Evolutionary conservation across 2,888 invertebrate genomes (phyloP).

Genomic region (Rhodophaea formosa): DNA sequence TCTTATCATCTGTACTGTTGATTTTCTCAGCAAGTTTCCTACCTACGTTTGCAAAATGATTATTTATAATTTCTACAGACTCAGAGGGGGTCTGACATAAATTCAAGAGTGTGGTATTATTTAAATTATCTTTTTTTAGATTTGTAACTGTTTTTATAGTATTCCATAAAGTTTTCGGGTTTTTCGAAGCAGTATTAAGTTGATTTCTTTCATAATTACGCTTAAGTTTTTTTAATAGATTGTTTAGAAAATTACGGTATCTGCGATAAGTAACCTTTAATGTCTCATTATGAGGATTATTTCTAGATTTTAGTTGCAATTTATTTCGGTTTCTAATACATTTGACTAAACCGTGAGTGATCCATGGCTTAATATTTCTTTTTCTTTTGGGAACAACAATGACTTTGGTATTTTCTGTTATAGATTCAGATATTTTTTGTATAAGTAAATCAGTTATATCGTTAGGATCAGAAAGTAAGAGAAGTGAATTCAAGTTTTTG

Average conservation of each 20-base stretch:
- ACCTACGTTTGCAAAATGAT: no score
- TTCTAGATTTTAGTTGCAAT: not conserved
- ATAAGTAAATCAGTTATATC: not conserved
- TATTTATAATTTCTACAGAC: not conserved
- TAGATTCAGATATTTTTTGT: not conserved
- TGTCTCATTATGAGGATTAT: slow-evolving; percentile 2
- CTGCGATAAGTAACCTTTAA: slow-evolving; percentile 7
- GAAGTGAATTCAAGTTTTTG: not conserved
- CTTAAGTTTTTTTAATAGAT: slow-evolving; percentile 13
- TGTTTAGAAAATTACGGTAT: slow-evolving; percentile 11
- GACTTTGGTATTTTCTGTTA: not conserved
- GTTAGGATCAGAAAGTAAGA: not conserved
- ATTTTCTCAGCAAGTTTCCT: not conserved
- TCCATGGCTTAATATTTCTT: slow-evolving; percentile 4
- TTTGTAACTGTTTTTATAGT: slow-evolving; percentile 5
- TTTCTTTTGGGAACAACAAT: slow-evolving; percentile 7
- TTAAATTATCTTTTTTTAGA: not conserved
- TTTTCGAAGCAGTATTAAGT: not conserved
- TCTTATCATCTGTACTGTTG: not conserved
- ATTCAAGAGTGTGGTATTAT: not conserved
- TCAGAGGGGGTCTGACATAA: not conserved
- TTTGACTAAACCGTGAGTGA: not conserved
- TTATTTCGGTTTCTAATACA: slow-evolving; percentile 6
- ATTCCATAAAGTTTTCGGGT: slow-evolving; percentile 8
- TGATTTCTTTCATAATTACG: not conserved